phyloP scores from a whole-genome alignment of 1,140 invertebrate genomes.

The Neotoxoptera formosana region DNA sequence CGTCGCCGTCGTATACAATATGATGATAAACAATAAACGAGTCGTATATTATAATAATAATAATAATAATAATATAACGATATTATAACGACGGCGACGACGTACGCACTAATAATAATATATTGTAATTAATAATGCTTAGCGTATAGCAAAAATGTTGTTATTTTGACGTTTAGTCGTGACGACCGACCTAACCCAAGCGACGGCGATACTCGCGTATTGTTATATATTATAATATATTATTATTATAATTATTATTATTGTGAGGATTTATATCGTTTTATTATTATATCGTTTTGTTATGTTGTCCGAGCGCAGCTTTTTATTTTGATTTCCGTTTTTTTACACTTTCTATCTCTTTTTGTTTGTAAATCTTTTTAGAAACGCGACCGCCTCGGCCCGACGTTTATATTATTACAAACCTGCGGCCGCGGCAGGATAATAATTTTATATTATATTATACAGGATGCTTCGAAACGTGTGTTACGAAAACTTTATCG shows the following conservation, averaged over 20 bases:
- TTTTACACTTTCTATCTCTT: background rate
- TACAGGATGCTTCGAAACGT: no score
- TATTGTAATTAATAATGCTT: no score
- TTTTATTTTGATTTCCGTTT: conserved; percentile 18
- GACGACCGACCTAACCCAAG: no score
- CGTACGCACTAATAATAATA: no score
- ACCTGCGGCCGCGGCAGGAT: background rate
- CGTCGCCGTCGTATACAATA: background rate
- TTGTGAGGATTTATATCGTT: background rate
- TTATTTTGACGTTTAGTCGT: no score
- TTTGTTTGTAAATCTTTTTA: background rate
- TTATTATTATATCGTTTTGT: background rate
- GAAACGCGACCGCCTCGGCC: background rate
- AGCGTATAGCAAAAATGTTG: no score
- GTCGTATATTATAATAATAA: background rate
- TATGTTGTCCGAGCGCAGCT: background rate
- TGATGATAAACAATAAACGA: background rate
- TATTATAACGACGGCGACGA: no score
- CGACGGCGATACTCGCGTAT: no score
- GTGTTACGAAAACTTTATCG: no score
- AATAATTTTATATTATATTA: no score
- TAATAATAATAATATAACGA: no score
- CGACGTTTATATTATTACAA: conserved; percentile 1
- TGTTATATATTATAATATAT: background rate
- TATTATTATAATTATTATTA: no score